Evolutionary conservation across 2,797 vertebrate species (phyloP).

Genomic region (Catostomus latipinnis): DNA sequence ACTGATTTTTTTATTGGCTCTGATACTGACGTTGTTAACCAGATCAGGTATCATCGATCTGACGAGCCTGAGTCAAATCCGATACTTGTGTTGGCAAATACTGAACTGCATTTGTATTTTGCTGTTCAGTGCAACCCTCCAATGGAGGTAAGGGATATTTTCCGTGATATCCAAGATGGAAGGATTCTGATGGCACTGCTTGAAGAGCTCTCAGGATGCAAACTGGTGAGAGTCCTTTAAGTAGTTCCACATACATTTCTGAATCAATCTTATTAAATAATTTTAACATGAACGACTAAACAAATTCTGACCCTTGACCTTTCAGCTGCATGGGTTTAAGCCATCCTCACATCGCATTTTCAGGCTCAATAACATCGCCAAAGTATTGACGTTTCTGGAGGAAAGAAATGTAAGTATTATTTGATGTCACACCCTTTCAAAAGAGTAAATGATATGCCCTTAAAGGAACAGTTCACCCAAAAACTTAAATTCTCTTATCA

Average conservation of each 20-base stretch:
- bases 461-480: too few species aligned
- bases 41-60: too few species aligned
- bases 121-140: constrained; percentile 85
- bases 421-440: too few species aligned
- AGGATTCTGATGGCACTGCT: constrained; percentile 92
- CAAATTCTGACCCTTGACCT: constrained; percentile 14
- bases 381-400: constrained; percentile 92
- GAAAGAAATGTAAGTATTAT: constrained; percentile 90
- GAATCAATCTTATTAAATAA: background rate
- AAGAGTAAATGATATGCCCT: too few species aligned
- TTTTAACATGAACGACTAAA: background rate
- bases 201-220: constrained; percentile 92
- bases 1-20: too few species aligned
- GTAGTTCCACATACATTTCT: background rate
- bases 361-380: constrained; percentile 95
- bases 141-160: constrained; percentile 90
- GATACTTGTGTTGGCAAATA: too few species aligned
- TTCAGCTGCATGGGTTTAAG: constrained; percentile 92
- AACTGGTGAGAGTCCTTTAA: constrained; percentile 80
- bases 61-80: too few species aligned
- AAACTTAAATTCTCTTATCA: too few species aligned
- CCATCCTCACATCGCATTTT: constrained; percentile 95
- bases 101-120: too few species aligned
- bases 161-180: constrained; percentile 93
- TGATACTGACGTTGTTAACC: too few species aligned